Base-by-base conservation (phyloP, 64 coral and sea anemone species). In the Platygyra sinensis region DNA sequence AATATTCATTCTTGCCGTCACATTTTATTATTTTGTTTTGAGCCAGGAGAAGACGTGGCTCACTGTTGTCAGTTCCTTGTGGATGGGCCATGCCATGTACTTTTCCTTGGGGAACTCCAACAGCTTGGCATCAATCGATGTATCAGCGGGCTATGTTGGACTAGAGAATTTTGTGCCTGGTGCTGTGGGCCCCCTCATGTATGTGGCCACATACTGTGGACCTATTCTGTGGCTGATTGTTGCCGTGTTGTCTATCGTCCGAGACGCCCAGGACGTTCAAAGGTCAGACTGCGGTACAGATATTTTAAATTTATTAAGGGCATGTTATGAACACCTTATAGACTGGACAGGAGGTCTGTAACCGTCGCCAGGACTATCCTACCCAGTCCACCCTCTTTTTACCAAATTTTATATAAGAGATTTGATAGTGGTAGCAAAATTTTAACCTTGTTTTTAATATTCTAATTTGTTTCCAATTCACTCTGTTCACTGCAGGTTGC, bases 51-150 rank as follows among this genome's bases (percentile, higher is more conserved):
- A n/a, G 15, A 42, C 81, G n/a, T 94, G 83, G 89, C 60, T 76
- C 30, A 91, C 80, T 33, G 10, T 79, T 8, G 55, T 95, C 27
- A 72, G 86, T 46, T 82, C 86, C 72, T 65, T 91, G 39, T 99
- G 91, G 90, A 74, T 99, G 50, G 97, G 97, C n/a, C 88, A 95
- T 74, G 88, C 83, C 3, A 79, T 94, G 36, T 96, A 94, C 80
- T 99, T 99, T 94, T 36, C 94, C 3, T 85, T 91, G 15, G 97
- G 97, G 12, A 99, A 99, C 73, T 99, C 97, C 0, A 99, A 99
- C 78, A 99, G 97, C 67, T 61, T 99, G n/a, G 89, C 97, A 10
- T 96, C 97, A 16, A 88, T 99, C 15, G 97, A 99, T 87, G 85
- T 99, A 25, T 92, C 94, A 27, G 83, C 97, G 67, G 97, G 94